Conservation (phyloP, 2,888 invertebrate genomes). For the Melanophora roralis region DNA sequence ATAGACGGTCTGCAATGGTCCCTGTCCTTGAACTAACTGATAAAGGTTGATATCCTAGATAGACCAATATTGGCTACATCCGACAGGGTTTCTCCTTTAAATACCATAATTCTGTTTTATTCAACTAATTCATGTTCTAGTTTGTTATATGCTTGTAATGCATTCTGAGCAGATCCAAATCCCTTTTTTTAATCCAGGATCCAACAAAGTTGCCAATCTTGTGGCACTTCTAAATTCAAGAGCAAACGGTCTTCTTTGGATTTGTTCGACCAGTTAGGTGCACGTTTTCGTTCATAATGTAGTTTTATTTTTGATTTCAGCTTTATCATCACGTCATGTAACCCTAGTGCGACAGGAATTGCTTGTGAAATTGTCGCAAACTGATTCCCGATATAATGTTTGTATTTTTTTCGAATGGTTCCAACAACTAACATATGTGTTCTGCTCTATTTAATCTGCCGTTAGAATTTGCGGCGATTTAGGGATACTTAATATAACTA, state of each 20-base stretch:
- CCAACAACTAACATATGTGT: constrained; percentile 10
- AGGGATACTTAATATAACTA: not conserved
- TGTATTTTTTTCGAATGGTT: constrained; percentile 10
- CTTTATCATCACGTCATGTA: constrained; percentile 1
- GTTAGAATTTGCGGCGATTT: constrained; percentile 34
- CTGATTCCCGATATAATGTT: not conserved
- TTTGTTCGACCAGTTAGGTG: not conserved
- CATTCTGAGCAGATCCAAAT: not conserved
- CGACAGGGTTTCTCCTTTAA: too few relatives aligned
- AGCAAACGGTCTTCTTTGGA: not conserved
- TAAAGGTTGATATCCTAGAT: too few relatives aligned
- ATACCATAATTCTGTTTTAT: too few relatives aligned
- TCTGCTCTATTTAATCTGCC: constrained; percentile 31
- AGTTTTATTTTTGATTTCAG: not conserved
- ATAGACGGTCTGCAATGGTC: too few relatives aligned
- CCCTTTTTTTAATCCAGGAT: constrained; percentile 31
- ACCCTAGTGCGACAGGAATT: constrained; percentile 3
- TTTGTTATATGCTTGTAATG: not conserved
- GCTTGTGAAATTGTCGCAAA: not conserved
- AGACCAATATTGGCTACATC: too few relatives aligned
- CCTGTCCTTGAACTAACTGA: too few relatives aligned
- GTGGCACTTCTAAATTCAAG: constrained; percentile 10
- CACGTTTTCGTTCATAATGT: not conserved
- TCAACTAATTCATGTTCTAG: not conserved
- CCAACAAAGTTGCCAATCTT: constrained; percentile 1